These are phyloP conservation scores for Aporrectodea caliginosa DNA, from an alignment of 1,140 invertebrate genomes.

Conservation along the genomic window DNA sequence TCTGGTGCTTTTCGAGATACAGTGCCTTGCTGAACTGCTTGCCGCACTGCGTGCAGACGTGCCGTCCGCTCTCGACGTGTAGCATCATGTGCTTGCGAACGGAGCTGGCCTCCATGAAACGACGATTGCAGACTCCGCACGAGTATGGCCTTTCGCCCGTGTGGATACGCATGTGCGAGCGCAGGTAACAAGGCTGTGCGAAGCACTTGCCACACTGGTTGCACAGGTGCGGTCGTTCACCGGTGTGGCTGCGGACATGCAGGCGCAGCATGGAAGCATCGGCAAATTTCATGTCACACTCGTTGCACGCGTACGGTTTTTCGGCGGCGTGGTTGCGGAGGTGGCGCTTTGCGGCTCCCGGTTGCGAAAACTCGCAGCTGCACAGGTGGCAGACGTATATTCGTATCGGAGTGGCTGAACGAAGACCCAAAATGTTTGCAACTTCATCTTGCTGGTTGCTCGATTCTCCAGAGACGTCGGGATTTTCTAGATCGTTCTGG, in stretches of 20 bases:
- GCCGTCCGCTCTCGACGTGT: conserved; percentile 7
- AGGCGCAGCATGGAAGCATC: conserved; percentile 94
- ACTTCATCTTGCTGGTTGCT: conserved; percentile 87
- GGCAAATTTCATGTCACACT: conserved; percentile 85
- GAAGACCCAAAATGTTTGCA: too few relatives aligned
- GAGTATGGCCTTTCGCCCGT: conserved; percentile 87
- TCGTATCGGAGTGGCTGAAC: too few relatives aligned
- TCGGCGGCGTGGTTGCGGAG: conserved; percentile 63
- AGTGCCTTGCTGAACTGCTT: conserved; percentile 93
- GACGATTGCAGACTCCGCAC: conserved; percentile 86
- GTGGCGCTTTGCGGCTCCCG: too few relatives aligned
- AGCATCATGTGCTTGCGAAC: conserved; percentile 89
- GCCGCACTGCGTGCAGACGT: conserved; percentile 10
- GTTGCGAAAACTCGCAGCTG: too few relatives aligned
- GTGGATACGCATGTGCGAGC: conserved; percentile 50
- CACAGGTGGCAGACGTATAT: too few relatives aligned
- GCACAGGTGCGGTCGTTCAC: conserved; percentile 55
- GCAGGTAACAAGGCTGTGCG: conserved; percentile 67
- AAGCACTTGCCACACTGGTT: conserved; percentile 79
- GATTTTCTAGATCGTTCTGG: too few relatives aligned
- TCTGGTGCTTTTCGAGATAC: conserved; percentile 97
- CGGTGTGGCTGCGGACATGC: conserved; percentile 58
- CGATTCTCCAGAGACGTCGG: conserved; percentile 92
- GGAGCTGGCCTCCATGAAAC: conserved; percentile 90
- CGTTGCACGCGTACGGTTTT: conserved; percentile 79